These are phyloP conservation scores for Protophormia terraenovae DNA, from an alignment of 2,888 invertebrate genomes.

Conservation along the genomic window DNA sequence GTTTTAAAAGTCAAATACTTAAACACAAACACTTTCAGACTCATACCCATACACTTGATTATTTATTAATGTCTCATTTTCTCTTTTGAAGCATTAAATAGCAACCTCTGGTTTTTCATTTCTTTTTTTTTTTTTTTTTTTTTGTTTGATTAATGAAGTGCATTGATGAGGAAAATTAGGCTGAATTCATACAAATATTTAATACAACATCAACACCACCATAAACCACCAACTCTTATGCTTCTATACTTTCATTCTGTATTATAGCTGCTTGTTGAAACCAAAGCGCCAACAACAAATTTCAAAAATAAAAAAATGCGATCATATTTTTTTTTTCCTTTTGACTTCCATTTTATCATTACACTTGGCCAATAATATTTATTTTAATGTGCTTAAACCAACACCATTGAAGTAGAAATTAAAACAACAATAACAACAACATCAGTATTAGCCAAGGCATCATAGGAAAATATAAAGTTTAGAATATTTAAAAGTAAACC, in stretches of 20 bases:
- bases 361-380: constrained; percentile 12
- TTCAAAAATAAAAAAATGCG: not conserved
- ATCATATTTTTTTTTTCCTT: constrained; percentile 24
- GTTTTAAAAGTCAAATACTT: constrained; percentile 29
- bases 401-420: not conserved
- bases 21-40: not conserved
- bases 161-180: constrained; percentile 55
- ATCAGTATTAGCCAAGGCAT: not conserved
- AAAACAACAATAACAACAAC: not conserved
- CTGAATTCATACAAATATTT: constrained; percentile 46
- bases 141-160: constrained; percentile 44
- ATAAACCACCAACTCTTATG: not conserved
- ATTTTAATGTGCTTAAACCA: constrained; percentile 17
- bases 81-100: not conserved
- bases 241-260: too few relatives aligned
- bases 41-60: not conserved
- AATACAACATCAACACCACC: not conserved
- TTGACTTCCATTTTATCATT: constrained; percentile 19
- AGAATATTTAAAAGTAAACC: constrained; percentile 24
- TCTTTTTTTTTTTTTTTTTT: not conserved
- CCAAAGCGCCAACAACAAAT: not conserved
- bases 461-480: not conserved
- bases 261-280: not conserved
- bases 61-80: not conserved
- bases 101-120: not conserved